phyloP scores from a whole-genome alignment of 35 echinoderm and acorn worm species.

The Amphiura filiformis region DNA sequence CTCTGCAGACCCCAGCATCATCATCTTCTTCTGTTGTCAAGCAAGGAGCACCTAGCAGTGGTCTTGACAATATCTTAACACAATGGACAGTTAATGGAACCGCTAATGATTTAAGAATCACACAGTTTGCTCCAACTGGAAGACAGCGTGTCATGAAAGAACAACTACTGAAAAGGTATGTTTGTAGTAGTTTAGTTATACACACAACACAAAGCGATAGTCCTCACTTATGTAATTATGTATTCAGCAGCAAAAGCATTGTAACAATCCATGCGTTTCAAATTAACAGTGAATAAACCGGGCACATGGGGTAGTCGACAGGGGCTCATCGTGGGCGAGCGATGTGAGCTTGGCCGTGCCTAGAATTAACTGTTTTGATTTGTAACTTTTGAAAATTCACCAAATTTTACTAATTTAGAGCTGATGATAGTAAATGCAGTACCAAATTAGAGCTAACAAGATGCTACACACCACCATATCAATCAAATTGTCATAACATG shows the following conservation, averaged over 20 bases:
- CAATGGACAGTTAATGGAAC: background rate
- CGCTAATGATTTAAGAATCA: slow-evolving; percentile 53
- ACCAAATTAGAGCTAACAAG: too few relatives aligned
- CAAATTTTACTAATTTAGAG: too few relatives aligned
- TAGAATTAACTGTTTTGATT: too few relatives aligned
- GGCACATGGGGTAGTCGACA: background rate
- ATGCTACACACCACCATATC: too few relatives aligned
- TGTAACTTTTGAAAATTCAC: too few relatives aligned
- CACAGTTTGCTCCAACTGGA: slow-evolving; percentile 59
- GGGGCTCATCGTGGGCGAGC: too few relatives aligned
- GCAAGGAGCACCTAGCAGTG: slow-evolving; percentile 44
- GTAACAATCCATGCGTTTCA: too few relatives aligned
- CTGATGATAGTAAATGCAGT: too few relatives aligned
- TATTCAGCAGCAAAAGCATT: too few relatives aligned
- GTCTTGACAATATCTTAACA: background rate
- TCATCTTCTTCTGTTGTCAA: slow-evolving; percentile 26
- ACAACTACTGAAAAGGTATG: slow-evolving; percentile 71
- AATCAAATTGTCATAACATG: too few relatives aligned
- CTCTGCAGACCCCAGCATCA: slow-evolving; percentile 6
- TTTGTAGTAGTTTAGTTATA: background rate
- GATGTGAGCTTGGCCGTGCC: background rate
- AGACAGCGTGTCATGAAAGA: slow-evolving; percentile 61
- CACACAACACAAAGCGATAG: too few relatives aligned
- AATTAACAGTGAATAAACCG: background rate
- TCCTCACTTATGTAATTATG: too few relatives aligned